These are phyloP conservation scores for Onthophagus taurus DNA, from an alignment of 1,140 invertebrate genomes.

Conservation along the genomic window DNA sequence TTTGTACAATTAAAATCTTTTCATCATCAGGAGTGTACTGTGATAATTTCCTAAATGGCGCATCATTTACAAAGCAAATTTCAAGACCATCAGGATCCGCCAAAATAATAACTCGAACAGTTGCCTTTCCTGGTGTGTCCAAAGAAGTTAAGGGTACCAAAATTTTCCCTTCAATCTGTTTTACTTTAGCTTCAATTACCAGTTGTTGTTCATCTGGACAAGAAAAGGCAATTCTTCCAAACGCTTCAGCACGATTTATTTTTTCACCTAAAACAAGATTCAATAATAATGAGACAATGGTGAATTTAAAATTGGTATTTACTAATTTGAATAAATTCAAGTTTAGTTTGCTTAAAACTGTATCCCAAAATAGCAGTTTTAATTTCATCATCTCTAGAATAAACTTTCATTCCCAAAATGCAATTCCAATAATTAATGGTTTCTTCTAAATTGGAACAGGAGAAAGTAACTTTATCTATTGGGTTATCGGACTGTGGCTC, in stretches of 20 bases:
- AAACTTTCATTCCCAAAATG: slow-evolving; percentile 64
- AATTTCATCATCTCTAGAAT: slow-evolving; percentile 47
- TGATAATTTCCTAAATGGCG: slow-evolving; percentile 83
- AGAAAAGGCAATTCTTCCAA: slow-evolving; percentile 91
- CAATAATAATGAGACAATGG: slow-evolving; percentile 4
- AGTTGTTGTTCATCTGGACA: slow-evolving; percentile 68
- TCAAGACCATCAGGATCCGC: slow-evolving; percentile 96
- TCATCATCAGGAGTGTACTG: slow-evolving; percentile 77
- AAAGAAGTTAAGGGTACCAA: slow-evolving; percentile 81
- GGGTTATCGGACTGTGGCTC: slow-evolving; percentile 59
- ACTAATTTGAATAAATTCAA: slow-evolving; percentile 67
- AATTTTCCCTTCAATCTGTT: slow-evolving; percentile 63
- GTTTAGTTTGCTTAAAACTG: slow-evolving; percentile 59
- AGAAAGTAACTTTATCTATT: slow-evolving; percentile 57
- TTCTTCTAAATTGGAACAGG: slow-evolving; percentile 64
- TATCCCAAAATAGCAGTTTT: slow-evolving; percentile 60
- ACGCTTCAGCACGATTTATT: slow-evolving; percentile 82
- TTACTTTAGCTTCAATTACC: slow-evolving; percentile 63
- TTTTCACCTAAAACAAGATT: slow-evolving; percentile 41
- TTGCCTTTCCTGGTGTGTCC: slow-evolving; percentile 93
- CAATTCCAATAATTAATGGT: slow-evolving; percentile 78
- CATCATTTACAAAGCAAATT: slow-evolving; percentile 97
- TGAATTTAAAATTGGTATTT: slow-evolving; percentile 25
- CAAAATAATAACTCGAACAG: slow-evolving; percentile 90
- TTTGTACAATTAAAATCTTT: slow-evolving; percentile 67